Percentiles rank a stretch among this genome's conserved stretches.
Conservation (phyloP, 2,888 invertebrate species). For the Acrobasis suavella region DNA sequence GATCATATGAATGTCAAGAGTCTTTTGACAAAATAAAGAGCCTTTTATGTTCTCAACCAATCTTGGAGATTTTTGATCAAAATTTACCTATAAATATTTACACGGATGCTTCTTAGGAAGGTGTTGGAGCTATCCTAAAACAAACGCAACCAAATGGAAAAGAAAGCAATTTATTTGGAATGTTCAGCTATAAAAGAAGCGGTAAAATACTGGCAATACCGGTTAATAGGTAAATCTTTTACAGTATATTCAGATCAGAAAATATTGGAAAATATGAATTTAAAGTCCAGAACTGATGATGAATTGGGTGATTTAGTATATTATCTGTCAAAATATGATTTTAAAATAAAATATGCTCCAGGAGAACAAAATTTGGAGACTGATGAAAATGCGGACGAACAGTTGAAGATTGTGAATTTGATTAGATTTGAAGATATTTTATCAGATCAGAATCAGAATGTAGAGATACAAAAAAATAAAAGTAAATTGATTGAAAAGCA, state of each 20-base stretch:
- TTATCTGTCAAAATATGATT: constrained; percentile 41
- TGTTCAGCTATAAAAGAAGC: constrained; percentile 33
- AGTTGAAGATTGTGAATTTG: constrained; percentile 35
- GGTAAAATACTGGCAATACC: constrained; percentile 35
- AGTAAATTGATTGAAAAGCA: constrained; percentile 16
- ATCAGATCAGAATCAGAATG: constrained; percentile 31
- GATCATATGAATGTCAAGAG: constrained; percentile 27
- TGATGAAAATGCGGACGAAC: constrained; percentile 31
- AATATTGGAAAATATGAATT: constrained; percentile 28
- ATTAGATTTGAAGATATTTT: constrained; percentile 35
- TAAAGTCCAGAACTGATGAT: constrained; percentile 35
- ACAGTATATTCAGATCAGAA: constrained; percentile 36
- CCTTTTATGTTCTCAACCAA: constrained; percentile 31
- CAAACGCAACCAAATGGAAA: constrained; percentile 24
- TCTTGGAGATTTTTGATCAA: constrained; percentile 35
- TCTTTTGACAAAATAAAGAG: constrained; percentile 32
- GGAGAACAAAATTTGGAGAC: constrained; percentile 18
- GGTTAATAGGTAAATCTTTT: constrained; percentile 33
- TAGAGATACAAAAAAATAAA: constrained; percentile 27
- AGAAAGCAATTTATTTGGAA: constrained; percentile 34
- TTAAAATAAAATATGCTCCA: constrained; percentile 34
- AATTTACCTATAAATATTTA: constrained; percentile 34
- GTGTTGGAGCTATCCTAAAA: constrained; percentile 34
- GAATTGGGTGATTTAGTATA: constrained; percentile 38
- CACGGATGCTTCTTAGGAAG: constrained; percentile 35